A percentile compares a stretch with the other conserved stretches of the same genome.
These are phyloP conservation scores for Dascyllus trimaculatus DNA, from an alignment of 2,113 vertebrate species.

Conservation along the genomic window DNA sequence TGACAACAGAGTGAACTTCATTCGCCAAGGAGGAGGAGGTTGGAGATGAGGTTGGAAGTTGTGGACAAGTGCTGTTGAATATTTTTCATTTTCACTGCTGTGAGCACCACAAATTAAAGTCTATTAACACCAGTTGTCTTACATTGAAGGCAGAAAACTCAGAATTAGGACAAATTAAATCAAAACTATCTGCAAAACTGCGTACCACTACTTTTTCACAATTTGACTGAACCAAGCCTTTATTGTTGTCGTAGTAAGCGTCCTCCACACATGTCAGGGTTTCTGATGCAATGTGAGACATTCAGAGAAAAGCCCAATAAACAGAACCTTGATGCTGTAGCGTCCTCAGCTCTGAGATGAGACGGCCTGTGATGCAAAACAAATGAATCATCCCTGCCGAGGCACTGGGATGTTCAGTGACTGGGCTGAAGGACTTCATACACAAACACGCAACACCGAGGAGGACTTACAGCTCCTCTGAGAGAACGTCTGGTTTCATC, in stretches of 20 bases:
- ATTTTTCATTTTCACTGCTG: no score
- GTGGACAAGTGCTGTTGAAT: no score
- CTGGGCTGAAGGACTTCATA: conserved; percentile 17
- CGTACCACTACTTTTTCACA: no score
- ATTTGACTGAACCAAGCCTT: neutral
- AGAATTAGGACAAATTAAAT: no score
- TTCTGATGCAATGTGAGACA: neutral
- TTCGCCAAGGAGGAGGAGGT: no score
- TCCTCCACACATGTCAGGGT: neutral
- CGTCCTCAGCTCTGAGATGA: neutral
- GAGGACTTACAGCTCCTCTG: neutral
- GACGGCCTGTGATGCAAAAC: conserved; percentile 21
- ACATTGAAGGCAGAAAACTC: no score
- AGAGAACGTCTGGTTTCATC: neutral
- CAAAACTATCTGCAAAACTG: no score
- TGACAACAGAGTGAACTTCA: no score
- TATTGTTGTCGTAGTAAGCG: neutral
- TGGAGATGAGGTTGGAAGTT: no score
- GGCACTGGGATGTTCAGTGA: neutral
- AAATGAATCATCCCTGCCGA: conserved; percentile 10
- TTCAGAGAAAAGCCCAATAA: conserved; percentile 13
- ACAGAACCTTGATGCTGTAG: conserved; percentile 6
- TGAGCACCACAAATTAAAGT: neutral
- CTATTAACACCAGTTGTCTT: neutral
- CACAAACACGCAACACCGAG: conserved; percentile 45